Evolutionary conservation across 2,888 invertebrate genomes (phyloP), one percentile per base, ranked within the genome.

Genomic region (Xylophagus ater): DNA sequence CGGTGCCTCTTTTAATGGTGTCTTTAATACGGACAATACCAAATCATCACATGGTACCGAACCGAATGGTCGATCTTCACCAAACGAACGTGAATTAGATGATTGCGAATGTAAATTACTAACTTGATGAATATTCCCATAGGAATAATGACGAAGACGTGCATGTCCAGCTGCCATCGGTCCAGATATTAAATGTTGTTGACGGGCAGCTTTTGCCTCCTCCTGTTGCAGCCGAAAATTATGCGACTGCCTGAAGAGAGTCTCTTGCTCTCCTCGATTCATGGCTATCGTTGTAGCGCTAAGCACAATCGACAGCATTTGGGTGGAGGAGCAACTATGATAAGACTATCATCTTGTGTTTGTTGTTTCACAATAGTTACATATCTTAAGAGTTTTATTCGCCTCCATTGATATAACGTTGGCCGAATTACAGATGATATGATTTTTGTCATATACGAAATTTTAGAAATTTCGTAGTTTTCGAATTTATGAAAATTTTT

Each of bases 211-310:
- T 43, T 48, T 51, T 33, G 49, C 49, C 44, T 49, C 48, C 37
- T 51, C 49, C 31, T 53, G 53, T 36, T 51, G 51, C 50, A 53
- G 45, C 42, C 53, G 47, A 43, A 76, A 62, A 54, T 72, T 73
- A 48, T 74, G 68, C 49, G 74, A 74, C 54, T 74, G 74, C 49
- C 75, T 65, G 55, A 71, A 76, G 50, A 76, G 61, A 51, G 67
- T 71, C 55, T 74, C 74, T 61, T 76, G 74, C 56, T 75, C 75
- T 46, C 71, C 73, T 44, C 74, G 69, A 65, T 75, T 75, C 75
- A 75, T 75, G 53, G 65, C 67, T 53, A 56, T 55, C 47, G 55
- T 49, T 54, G 63, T 66, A 49, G 57, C 54, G 41, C 56, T 50
- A 62, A 67, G 63, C 53, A 66, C 63, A 57, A 65, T 55, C 54